phyloP scores from a whole-genome alignment of 2,797 vertebrate genomes.

The Antrozous pallidus region DNA sequence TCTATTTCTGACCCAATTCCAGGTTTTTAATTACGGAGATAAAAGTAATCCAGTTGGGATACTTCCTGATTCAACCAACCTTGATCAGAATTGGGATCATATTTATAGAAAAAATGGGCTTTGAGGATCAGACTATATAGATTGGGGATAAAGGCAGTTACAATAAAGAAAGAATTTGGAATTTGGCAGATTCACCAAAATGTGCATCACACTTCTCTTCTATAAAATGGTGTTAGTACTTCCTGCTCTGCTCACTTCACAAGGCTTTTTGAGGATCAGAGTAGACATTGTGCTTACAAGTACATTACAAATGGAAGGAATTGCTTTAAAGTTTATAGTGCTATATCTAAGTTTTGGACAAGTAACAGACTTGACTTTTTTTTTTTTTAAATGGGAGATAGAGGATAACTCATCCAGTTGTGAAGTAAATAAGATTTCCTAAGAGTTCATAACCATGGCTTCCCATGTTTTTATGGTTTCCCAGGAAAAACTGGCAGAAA shows the following conservation, averaged over 20 bases:
- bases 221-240: background rate
- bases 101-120: background rate
- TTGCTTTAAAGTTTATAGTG: constrained; percentile 25
- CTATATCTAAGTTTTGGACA: constrained; percentile 26
- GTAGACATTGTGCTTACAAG: background rate
- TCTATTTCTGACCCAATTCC: background rate
- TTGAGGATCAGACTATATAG: background rate
- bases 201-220: background rate
- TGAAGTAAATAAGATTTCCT: constrained; percentile 36
- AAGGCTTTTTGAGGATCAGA: background rate
- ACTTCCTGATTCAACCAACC: background rate
- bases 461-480: background rate
- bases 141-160: background rate
- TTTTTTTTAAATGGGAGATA: background rate
- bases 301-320: background rate
- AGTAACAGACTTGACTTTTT: background rate
- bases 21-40: background rate
- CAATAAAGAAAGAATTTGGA: background rate
- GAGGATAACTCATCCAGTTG: background rate
- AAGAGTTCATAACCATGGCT: background rate
- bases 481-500: background rate
- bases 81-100: background rate
- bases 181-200: background rate
- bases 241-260: background rate
- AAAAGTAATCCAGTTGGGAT: background rate